Conservation (phyloP, 2,113 vertebrate genomes). For the Lichenostomus cassidix region DNA sequence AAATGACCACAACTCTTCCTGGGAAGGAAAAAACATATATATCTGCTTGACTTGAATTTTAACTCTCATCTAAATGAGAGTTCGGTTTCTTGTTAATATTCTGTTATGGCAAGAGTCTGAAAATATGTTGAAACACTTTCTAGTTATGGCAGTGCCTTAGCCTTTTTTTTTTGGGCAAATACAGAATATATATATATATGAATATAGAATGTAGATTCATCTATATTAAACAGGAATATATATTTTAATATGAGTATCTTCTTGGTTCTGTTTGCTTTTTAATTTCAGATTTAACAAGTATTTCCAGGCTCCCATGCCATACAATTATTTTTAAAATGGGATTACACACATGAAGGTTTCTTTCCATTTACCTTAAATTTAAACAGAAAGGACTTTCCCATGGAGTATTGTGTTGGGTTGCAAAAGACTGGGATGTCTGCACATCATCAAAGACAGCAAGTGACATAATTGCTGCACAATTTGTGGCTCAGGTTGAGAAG, state of each 20-base stretch:
- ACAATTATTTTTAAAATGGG: background rate
- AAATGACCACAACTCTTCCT: constrained; percentile 12
- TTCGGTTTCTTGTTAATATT: background rate
- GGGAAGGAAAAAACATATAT: background rate
- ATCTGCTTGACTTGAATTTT: background rate
- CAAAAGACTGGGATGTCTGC: background rate
- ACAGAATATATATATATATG: background rate
- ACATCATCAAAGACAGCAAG: background rate
- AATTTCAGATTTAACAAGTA: background rate
- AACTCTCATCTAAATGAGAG: background rate
- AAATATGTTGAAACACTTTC: background rate
- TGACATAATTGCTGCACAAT: background rate
- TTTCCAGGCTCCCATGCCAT: background rate
- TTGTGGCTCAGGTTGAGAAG: background rate
- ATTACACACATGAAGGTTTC: background rate
- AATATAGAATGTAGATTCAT: background rate
- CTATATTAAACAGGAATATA: background rate
- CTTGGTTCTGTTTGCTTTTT: background rate
- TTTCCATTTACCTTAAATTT: background rate
- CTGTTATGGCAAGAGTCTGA: background rate
- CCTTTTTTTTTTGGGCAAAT: background rate
- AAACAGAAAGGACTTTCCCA: background rate
- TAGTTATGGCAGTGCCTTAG: background rate
- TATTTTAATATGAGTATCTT: background rate
- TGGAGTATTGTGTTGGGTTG: background rate